Evolutionary conservation across 2,797 vertebrate genomes (phyloP).

Genomic region (Balearica regulorum): DNA sequence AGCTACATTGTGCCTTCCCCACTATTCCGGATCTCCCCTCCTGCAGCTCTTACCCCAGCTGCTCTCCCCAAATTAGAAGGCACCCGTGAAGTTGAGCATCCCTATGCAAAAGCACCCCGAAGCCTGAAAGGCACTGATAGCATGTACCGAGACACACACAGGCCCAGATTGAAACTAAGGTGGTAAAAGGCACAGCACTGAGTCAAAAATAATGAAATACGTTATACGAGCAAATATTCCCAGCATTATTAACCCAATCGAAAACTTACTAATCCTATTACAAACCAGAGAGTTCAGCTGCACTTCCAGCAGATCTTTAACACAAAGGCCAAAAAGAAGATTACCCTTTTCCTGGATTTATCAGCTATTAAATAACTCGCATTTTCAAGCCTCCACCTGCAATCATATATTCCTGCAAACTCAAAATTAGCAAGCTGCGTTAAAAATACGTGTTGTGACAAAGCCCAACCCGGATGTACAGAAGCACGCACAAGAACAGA

Average conservation of each 20-base stretch:
- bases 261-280: conserved; percentile 31
- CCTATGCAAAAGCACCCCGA: neutral
- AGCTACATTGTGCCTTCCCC: neutral
- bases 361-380: neutral
- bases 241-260: conserved; percentile 8
- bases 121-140: accelerated
- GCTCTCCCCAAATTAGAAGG: neutral
- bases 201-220: neutral
- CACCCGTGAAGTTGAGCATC: neutral
- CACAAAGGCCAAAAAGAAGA: conserved; percentile 31
- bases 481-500: neutral
- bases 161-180: neutral
- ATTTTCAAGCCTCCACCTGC: neutral
- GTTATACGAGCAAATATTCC: neutral
- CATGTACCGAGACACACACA: neutral
- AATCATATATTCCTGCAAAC: neutral
- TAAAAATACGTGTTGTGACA: accelerated
- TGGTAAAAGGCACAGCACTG: neutral
- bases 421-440: neutral
- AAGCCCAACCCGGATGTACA: accelerated
- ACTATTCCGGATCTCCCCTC: neutral
- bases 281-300: neutral
- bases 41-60: neutral
- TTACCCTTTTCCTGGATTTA: neutral
- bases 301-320: neutral